Percentiles rank a stretch among this genome's conserved stretches.
phyloP scores from a whole-genome alignment of 2,797 vertebrate genomes.

The Channallabes apus region DNA sequence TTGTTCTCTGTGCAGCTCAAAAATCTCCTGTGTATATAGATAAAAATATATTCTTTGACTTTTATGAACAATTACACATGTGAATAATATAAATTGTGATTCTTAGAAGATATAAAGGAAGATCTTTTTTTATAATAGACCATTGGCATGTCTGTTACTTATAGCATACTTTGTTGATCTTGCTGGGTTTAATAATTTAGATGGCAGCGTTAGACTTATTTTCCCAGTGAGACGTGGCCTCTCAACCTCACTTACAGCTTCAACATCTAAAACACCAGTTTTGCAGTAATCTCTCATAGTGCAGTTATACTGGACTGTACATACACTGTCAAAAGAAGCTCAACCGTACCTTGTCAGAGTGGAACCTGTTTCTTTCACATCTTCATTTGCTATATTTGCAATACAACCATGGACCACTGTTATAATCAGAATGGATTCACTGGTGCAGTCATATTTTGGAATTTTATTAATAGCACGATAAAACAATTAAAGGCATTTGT shows the following conservation, averaged over 20 bases:
- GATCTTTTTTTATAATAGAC: too few relatives aligned
- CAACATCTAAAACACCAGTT: constrained; percentile 16
- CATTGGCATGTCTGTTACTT: neutral
- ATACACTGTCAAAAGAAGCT: neutral
- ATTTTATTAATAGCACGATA: neutral
- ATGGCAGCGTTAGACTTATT: neutral
- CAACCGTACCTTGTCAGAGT: neutral
- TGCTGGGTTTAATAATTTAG: neutral
- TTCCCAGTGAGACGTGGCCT: neutral
- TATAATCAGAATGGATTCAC: neutral
- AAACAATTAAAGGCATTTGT: neutral
- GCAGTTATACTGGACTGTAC: neutral
- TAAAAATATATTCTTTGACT: neutral
- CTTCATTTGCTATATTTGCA: neutral
- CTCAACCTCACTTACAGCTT: neutral
- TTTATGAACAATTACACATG: too few relatives aligned
- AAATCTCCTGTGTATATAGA: neutral
- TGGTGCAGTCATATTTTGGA: neutral
- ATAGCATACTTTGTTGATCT: neutral
- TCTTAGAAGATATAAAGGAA: neutral
- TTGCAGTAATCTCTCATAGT: neutral
- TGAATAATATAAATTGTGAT: neutral
- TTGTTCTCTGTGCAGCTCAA: neutral
- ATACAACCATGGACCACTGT: neutral
- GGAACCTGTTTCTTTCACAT: neutral